Evolutionary conservation across 2,797 vertebrate species (phyloP).

Genomic region (Harpagifer antarcticus): DNA sequence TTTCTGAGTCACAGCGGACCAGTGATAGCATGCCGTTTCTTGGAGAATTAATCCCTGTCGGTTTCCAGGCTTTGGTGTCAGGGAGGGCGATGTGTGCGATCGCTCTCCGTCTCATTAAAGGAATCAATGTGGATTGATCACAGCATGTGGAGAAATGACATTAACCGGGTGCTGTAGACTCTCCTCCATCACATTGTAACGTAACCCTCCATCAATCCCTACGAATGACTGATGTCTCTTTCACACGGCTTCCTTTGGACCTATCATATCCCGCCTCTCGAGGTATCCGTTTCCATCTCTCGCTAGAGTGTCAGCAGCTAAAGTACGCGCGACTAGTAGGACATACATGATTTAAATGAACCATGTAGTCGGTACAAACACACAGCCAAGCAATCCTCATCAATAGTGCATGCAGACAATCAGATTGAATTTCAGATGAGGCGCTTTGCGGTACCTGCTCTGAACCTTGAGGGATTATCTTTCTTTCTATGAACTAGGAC

Average conservation of each 20-base stretch:
- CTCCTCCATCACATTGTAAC: conserved; percentile 46
- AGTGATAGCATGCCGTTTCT: neutral
- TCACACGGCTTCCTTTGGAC: conserved; percentile 36
- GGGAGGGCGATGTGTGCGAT: conserved; percentile 34
- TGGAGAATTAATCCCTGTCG: conserved; percentile 39
- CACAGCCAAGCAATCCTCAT: conserved; percentile 61
- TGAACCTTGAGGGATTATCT: conserved; percentile 26
- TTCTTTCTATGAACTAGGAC: conserved; percentile 37
- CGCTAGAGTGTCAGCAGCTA: conserved; percentile 27
- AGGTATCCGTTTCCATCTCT: conserved; percentile 45
- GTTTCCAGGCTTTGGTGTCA: conserved; percentile 33
- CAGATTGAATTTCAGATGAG: conserved; percentile 71
- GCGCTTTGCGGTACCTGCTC: conserved; percentile 56
- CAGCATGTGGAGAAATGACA: conserved; percentile 51
- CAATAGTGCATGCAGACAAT: conserved; percentile 72
- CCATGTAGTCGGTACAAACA: conserved; percentile 61
- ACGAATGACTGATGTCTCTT: conserved; percentile 50
- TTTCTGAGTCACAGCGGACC: neutral
- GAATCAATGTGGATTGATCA: conserved; percentile 45
- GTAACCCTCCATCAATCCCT: conserved; percentile 50
- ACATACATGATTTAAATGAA: conserved; percentile 72
- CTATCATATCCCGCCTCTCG: conserved; percentile 15
- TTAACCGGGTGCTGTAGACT: conserved; percentile 45
- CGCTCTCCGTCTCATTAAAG: conserved; percentile 49
- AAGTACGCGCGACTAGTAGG: conserved; percentile 11